Percentiles rank a stretch among this genome's conserved stretches.
Conservation (phyloP, 2,113 vertebrate genomes). For the Microtus pennsylvanicus region DNA sequence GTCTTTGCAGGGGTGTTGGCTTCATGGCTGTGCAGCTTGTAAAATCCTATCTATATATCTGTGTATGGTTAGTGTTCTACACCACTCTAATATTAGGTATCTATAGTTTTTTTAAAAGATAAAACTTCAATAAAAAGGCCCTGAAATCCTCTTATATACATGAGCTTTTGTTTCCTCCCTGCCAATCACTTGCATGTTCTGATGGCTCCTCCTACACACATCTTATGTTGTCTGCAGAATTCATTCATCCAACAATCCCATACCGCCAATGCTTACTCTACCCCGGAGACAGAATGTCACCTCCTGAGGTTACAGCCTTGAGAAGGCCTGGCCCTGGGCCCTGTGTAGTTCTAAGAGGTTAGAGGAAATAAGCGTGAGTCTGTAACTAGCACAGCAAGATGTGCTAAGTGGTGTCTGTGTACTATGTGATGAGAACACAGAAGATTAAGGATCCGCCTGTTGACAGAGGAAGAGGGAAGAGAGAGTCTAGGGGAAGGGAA, state of each 20-base stretch:
- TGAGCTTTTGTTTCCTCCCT: neutral
- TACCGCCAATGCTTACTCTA: neutral
- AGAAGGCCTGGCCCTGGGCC: neutral
- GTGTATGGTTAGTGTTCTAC: neutral
- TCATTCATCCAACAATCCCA: neutral
- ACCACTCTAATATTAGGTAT: neutral
- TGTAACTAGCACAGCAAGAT: neutral
- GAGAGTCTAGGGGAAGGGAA: neutral
- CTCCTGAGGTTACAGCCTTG: neutral
- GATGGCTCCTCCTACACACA: neutral
- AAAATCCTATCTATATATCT: neutral
- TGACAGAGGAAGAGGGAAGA: neutral
- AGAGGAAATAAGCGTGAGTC: neutral
- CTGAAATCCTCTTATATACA: neutral
- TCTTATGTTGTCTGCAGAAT: accelerated
- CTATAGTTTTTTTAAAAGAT: neutral
- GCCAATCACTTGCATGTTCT: neutral
- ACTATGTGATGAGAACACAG: neutral
- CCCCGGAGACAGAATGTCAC: neutral
- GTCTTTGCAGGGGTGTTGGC: neutral
- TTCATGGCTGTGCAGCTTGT: neutral
- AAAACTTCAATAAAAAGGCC: neutral
- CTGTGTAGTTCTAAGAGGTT: neutral
- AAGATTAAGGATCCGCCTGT: neutral
- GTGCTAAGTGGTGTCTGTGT: neutral